Conservation (phyloP, 1,140 invertebrate genomes). For the Papilio dardanus region DNA sequence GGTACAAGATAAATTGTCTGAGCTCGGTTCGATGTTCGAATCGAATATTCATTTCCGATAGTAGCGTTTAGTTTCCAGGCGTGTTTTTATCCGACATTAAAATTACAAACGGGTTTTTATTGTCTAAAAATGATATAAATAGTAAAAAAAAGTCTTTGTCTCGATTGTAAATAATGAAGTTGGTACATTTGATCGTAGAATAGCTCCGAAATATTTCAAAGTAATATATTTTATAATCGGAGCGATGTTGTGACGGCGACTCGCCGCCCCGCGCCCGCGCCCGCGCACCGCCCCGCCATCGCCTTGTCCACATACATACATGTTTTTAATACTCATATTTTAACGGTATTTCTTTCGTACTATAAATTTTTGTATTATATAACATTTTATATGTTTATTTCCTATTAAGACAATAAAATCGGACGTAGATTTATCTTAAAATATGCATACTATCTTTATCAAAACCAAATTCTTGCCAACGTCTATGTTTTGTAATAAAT, state of each 20-base stretch:
- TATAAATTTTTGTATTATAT: too few relatives aligned
- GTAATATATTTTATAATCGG: constrained; percentile 49
- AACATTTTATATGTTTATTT: background rate
- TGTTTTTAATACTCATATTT: too few relatives aligned
- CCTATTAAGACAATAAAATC: too few relatives aligned
- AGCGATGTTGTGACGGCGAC: constrained; percentile 39
- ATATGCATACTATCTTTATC: background rate
- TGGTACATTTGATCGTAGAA: constrained; percentile 27
- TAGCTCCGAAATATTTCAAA: constrained; percentile 44
- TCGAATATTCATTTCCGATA: background rate
- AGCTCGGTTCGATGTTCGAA: background rate
- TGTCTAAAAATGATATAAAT: background rate
- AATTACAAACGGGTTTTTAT: constrained; percentile 14
- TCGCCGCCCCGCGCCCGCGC: background rate
- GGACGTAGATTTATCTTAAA: too few relatives aligned
- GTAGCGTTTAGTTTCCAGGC: background rate
- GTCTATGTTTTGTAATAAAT: background rate
- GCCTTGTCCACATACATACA: too few relatives aligned
- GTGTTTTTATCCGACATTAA: background rate
- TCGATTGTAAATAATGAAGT: constrained; percentile 37
- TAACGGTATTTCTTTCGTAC: too few relatives aligned
- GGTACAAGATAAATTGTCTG: background rate
- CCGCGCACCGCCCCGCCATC: background rate
- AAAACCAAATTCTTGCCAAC: background rate
- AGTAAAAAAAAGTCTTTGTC: background rate